Evolutionary conservation across 2,888 invertebrate species (phyloP).

Genomic region (Charanyca ferruginea): DNA sequence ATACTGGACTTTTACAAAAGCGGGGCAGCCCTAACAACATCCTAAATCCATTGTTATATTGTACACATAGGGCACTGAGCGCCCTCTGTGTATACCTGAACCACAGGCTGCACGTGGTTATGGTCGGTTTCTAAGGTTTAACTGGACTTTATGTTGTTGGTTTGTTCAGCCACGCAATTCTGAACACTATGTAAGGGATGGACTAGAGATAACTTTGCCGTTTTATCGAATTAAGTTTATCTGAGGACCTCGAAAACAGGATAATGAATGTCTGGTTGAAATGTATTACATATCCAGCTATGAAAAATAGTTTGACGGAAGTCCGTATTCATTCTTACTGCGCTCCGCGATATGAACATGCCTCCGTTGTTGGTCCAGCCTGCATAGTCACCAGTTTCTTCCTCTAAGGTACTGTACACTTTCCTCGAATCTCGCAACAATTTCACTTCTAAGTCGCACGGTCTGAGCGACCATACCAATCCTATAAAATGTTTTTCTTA

Average conservation of each 20-base stretch:
- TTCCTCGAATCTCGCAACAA: conserved; percentile 93
- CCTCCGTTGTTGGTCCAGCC: conserved; percentile 98
- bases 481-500: conserved; percentile 80
- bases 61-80: too few relatives aligned
- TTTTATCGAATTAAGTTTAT: too few relatives aligned
- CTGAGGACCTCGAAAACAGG: background rate
- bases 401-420: conserved; percentile 93
- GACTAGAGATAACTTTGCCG: too few relatives aligned
- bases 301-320: background rate
- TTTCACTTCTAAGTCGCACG: conserved; percentile 96
- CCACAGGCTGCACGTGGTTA: too few relatives aligned
- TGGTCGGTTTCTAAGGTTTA: too few relatives aligned
- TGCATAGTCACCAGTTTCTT: conserved; percentile 95
- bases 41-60: too few relatives aligned
- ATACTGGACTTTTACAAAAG: too few relatives aligned
- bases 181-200: too few relatives aligned
- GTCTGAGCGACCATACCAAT: conserved; percentile 95
- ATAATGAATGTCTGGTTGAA: background rate
- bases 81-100: too few relatives aligned
- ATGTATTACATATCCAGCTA: background rate
- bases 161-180: too few relatives aligned
- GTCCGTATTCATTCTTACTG: conserved; percentile 69
- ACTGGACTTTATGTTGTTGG: too few relatives aligned
- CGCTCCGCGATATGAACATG: conserved; percentile 94
- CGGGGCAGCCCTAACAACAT: too few relatives aligned